These are phyloP conservation scores for Junonia oenone DNA, from an alignment of 2,888 invertebrate genomes.

Conservation along the genomic window DNA sequence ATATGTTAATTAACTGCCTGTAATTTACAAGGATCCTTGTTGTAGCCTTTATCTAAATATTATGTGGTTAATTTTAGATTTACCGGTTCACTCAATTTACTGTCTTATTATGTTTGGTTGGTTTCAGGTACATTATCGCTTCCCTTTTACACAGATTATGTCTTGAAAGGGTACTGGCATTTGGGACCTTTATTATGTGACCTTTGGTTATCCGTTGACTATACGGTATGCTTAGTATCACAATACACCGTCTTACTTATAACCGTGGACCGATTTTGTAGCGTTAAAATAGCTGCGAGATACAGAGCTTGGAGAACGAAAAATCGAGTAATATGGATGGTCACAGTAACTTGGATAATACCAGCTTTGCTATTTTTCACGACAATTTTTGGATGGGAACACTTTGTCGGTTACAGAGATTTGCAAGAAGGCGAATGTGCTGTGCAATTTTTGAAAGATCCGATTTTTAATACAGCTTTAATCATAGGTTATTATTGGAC, in stretches of 20 bases:
- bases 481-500: conserved; percentile 99
- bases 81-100: background rate
- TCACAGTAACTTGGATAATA: conserved; percentile 97
- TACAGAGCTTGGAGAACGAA: conserved; percentile 98
- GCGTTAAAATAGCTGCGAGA: conserved; percentile 98
- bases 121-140: conserved; percentile 94
- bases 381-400: conserved; percentile 99
- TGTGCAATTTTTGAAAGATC: conserved; percentile 98
- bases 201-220: conserved; percentile 98
- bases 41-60: background rate
- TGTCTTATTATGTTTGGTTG: conserved; percentile 11
- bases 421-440: conserved; percentile 93
- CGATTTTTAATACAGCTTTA: conserved; percentile 97
- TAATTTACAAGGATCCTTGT: too few species aligned
- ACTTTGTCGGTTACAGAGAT: conserved; percentile 95
- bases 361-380: conserved; percentile 97
- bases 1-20: too few species aligned
- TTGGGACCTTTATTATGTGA: conserved; percentile 97
- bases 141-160: conserved; percentile 99
- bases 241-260: conserved; percentile 99
- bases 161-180: conserved; percentile 97
- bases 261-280: conserved; percentile 98
- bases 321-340: conserved; percentile 95
- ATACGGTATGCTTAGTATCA: conserved; percentile 98
- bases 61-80: background rate